Evolutionary conservation across 2,888 invertebrate species (phyloP), one percentile per base, ranked within the genome.

Genomic region (Acrobasis repandana): DNA sequence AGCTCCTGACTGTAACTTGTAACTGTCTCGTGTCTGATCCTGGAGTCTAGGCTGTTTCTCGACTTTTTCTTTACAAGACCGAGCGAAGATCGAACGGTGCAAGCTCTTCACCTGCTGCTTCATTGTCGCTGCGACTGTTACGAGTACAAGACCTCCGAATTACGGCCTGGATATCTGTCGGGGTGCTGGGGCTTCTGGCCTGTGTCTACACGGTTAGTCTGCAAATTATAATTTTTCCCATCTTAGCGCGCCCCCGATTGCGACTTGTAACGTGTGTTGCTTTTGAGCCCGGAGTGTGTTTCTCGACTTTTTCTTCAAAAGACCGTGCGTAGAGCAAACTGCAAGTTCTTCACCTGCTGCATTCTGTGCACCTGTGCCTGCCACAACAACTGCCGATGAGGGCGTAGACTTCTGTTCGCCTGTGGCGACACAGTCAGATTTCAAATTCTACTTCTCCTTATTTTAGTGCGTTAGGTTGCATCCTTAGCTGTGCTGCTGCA

Each of bases 261-360:
- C n/a, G n/a, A n/a, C n/a, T n/a, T n/a, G n/a, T n/a, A n/a, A n/a
- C n/a, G n/a, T n/a, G n/a, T n/a, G n/a, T n/a, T n/a, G n/a, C n/a
- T 10, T 2, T 4, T 20, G 20, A 20, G 20, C 2, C 20, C 4
- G 4, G 20, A 20, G 20, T 20, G 20, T n/a, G n/a, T n/a, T n/a
- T n/a, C n/a, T n/a, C n/a, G n/a, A n/a, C n/a, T n/a, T n/a, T n/a
- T n/a, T n/a, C n/a, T n/a, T n/a, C n/a, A n/a, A n/a, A n/a, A n/a
- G n/a, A n/a, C n/a, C n/a, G n/a, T n/a, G n/a, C n/a, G n/a, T n/a
- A n/a, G n/a, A n/a, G n/a, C n/a, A n/a, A n/a, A n/a, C n/a, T n/a
- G n/a, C 52, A 64, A n/a, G 61, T 81, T 78, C 81, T 63, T 82
- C 61, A 61, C 65, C 49, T 85, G 83, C 65, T 86, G 85, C 69